phyloP scores from a whole-genome alignment of 2,113 vertebrate species.

The Nannospalax galili region DNA sequence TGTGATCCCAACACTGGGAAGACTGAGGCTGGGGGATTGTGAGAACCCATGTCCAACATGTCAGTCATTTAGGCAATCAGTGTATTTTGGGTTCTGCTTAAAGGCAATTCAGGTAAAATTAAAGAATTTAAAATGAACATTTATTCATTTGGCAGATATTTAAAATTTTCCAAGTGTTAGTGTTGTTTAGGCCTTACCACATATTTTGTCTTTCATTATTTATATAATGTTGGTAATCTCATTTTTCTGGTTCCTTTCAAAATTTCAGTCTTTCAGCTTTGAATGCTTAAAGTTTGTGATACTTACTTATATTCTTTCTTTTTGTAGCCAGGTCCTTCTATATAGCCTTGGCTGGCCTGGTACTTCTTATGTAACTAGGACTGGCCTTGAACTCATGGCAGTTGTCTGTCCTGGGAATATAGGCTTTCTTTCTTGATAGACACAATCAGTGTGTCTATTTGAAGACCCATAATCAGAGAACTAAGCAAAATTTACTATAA shows the following conservation, averaged over 20 bases:
- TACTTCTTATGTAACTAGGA: background rate
- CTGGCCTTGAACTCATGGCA: background rate
- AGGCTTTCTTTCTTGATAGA: background rate
- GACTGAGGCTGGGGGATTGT: background rate
- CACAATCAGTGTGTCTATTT: background rate
- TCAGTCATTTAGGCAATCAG: background rate
- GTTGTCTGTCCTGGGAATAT: background rate
- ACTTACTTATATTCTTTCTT: background rate
- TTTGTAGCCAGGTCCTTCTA: background rate
- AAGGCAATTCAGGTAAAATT: background rate
- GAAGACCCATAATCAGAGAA: background rate
- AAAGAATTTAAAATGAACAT: constrained; percentile 36
- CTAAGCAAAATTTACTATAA: background rate
- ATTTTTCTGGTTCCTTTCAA: background rate
- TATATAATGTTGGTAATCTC: background rate
- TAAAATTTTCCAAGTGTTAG: constrained; percentile 7
- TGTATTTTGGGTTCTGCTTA: constrained; percentile 9
- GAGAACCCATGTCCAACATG: background rate
- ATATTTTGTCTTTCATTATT: background rate
- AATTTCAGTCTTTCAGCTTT: background rate
- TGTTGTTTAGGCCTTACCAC: constrained; percentile 9
- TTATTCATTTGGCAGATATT: background rate
- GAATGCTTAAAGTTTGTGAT: background rate
- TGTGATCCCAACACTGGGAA: background rate
- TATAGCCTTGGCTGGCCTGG: background rate